These are phyloP conservation scores for Malurus melanocephalus DNA, from an alignment of 2,113 vertebrate species.

Conservation along the genomic window DNA sequence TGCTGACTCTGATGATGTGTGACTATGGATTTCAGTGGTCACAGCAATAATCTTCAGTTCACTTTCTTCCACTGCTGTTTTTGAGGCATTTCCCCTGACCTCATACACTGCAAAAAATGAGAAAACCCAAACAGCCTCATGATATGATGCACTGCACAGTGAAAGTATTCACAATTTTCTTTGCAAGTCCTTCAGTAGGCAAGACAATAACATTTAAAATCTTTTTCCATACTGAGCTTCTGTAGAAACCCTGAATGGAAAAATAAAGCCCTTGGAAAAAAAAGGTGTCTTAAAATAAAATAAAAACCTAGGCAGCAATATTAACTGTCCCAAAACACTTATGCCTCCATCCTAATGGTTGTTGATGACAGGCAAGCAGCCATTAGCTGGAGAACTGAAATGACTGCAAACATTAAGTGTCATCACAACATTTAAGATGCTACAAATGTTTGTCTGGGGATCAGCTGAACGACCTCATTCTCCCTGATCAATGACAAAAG, in stretches of 20 bases:
- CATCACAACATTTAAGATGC: not conserved
- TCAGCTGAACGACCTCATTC: not conserved
- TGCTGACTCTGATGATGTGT: not conserved
- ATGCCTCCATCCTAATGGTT: not conserved
- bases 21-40: not conserved
- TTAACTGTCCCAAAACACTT: not conserved
- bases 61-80: not conserved
- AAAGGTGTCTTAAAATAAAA: not conserved
- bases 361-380: not conserved
- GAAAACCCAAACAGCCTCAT: not conserved
- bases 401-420: not conserved
- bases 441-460: not conserved
- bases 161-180: not conserved
- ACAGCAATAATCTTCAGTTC: not conserved
- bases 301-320: not conserved
- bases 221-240: not conserved
- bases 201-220: not conserved
- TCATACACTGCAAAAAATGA: not conserved
- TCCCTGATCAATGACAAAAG: not conserved
- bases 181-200: not conserved
- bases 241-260: not conserved
- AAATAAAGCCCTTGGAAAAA: not conserved
- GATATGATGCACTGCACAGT: not conserved
- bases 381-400: not conserved
- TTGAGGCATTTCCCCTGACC: not conserved